Evolutionary conservation across 1,140 invertebrate genomes (phyloP).

Genomic region (Formica selysi): DNA sequence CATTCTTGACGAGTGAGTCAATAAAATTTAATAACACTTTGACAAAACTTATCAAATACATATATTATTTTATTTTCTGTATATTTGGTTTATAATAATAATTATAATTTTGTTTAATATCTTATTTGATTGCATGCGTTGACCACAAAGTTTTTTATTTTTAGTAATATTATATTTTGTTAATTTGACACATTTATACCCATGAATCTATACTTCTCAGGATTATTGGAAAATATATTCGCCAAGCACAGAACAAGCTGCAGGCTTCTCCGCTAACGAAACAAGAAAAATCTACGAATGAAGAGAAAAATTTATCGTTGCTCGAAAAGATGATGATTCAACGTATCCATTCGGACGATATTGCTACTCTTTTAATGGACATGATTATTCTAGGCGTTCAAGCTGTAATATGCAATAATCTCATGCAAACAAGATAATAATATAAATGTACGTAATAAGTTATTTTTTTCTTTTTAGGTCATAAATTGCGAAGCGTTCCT

Average conservation of each 20-base stretch:
- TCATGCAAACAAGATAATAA: neutral
- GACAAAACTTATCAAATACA: neutral
- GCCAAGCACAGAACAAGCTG: slow-evolving; percentile 77
- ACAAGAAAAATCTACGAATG: slow-evolving; percentile 10
- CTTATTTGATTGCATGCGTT: neutral
- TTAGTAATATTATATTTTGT: neutral
- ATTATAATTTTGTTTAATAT: slow-evolving; percentile 23
- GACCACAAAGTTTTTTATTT: neutral
- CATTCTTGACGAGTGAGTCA: slow-evolving; percentile 86
- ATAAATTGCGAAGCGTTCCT: slow-evolving; percentile 87
- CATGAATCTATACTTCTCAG: slow-evolving; percentile 76
- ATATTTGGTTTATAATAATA: neutral
- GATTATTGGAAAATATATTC: slow-evolving; percentile 82
- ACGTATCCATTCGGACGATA: slow-evolving; percentile 87
- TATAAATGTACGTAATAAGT: neutral
- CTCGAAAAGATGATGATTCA: slow-evolving; percentile 86
- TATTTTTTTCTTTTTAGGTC: slow-evolving; percentile 83
- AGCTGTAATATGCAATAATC: slow-evolving; percentile 83
- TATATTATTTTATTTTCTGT: neutral
- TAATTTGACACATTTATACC: slow-evolving; percentile 23
- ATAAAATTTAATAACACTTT: slow-evolving; percentile 1
- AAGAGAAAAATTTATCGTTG: slow-evolving; percentile 79
- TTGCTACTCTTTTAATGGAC: slow-evolving; percentile 89
- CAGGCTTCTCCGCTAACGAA: slow-evolving; percentile 31
- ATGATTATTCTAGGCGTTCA: slow-evolving; percentile 89